Base-by-base conservation (phyloP, 2,113 vertebrate genomes). In the Chaetodon auriga region DNA sequence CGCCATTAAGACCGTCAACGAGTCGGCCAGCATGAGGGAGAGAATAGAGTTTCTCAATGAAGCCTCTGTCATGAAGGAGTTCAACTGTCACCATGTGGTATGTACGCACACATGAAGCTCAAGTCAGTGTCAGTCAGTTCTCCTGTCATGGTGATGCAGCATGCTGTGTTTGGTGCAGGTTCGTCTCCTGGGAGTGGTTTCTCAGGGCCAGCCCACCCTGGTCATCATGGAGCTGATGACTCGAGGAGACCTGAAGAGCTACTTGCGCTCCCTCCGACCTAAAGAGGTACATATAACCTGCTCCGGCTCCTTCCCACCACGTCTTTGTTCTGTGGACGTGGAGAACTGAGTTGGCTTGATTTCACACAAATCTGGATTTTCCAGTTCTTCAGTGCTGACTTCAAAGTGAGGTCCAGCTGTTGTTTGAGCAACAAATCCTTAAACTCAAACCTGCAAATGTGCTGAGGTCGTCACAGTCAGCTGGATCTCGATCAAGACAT, bases 201-300 rank as follows among this genome's bases (percentile, higher is more conserved):
- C 98, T 66, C 98, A 99, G 92, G 98, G 98, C 73, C 98, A 99
- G 83, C 98, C 98, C 46, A 99, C 98, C 0, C 93, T 99, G 92
- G 98, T 99, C 86, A 99, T 99, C 93, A 99, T 99, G 98, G 98
- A 99, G 85, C 95, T 99, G 87, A 99, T 99, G 98, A 99, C 98
- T 0, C 96, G 96, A 10, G 98, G 98, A 2, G 98, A 99, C 88
- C 96, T 99, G 87, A 99, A 99, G 94, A 99, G 97, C 87, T 97
- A 99, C 68, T 91, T 99, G 72, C 95, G 98, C 68, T 99, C 98
- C 14, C 94, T 99, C 55, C 95, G 98, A 58, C 96, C 98, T 18
- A 97, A 96, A 92, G 95, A 97, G 63, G 98, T 99, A 95, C 45
- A 41, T 57, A 21, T 18, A 13, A 57, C 7, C 14, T 41, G 38